Base-by-base conservation (phyloP, 2,888 invertebrate genomes). In the Synanthedon vespiformis region DNA sequence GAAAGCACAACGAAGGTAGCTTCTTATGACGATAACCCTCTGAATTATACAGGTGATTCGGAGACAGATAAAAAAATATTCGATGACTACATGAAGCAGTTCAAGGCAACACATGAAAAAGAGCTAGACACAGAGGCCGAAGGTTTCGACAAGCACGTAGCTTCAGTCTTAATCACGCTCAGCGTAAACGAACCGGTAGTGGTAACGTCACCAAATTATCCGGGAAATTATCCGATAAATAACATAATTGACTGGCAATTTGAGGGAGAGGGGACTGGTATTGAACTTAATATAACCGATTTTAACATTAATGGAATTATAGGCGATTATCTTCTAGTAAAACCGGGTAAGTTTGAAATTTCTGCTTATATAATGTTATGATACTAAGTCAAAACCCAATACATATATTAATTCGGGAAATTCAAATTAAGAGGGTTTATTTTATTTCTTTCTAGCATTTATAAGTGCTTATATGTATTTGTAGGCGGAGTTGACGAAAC, bases 261-360 rank as follows among this genome's bases (percentile, higher is more conserved):
- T 4, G 69, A 75, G 22, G 85, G 83, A 0, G 70, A 77, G 2
- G 87, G 86, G 1, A 58, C 60, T 12, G 88, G 88, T 1, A 79
- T 88, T 4, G 88, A 88, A 56, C 54, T 88, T 40, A 87, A 84
- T 51, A 61, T 88, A 1, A 83, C 82, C 0, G 72, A 77, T 40
- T 74, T 87, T 11, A 61, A 63, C 11, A 61, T 88, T 2, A 82
- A 80, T 48, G 80, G 85, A 1, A 67, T 63, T 11, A 10, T 68
- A 0, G 78, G 77, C 2, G 80, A 88, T 56, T 88, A 81, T 54
- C 63, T 88, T 6, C 61, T 87, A 13, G 63, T 88, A 0, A 83
- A 77, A 65, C 88, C 88, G 65, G 88, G 88, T 86, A 66, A 63
- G 54, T 51, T 4, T 22, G 22, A 22, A 22, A 22, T 22, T 22